Conservation (phyloP, 1,140 invertebrate species). For the Panagrolaimus sp. region DNA sequence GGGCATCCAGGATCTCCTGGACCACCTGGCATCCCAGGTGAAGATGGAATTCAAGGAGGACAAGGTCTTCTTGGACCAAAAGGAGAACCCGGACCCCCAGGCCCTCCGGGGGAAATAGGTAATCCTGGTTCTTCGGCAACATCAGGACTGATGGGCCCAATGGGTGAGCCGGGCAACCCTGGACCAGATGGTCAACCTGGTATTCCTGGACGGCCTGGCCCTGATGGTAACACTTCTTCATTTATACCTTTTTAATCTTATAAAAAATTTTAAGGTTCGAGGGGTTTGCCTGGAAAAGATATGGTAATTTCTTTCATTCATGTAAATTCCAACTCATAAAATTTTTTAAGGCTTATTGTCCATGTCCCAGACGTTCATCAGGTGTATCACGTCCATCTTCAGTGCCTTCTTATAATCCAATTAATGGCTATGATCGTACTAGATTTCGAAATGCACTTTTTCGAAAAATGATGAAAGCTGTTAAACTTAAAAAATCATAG, state of each 20-base stretch:
- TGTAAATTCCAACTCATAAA: no score
- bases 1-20: background rate
- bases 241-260: no score
- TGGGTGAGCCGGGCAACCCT: background rate
- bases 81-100: background rate
- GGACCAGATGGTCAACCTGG: constrained; percentile 2
- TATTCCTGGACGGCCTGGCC: background rate
- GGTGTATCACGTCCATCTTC: background rate
- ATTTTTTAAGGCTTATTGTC: background rate
- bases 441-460: background rate
- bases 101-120: background rate
- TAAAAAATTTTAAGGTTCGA: background rate
- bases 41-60: background rate
- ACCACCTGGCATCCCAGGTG: background rate
- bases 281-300: background rate
- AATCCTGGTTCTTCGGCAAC: background rate
- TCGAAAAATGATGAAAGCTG: background rate
- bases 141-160: background rate
- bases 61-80: background rate
- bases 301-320: no score
- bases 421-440: background rate
- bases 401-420: background rate
- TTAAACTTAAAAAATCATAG: background rate
- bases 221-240: background rate
- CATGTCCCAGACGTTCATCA: background rate